phyloP scores from a whole-genome alignment of 2,888 invertebrate genomes.

The Thecophora atra region DNA sequence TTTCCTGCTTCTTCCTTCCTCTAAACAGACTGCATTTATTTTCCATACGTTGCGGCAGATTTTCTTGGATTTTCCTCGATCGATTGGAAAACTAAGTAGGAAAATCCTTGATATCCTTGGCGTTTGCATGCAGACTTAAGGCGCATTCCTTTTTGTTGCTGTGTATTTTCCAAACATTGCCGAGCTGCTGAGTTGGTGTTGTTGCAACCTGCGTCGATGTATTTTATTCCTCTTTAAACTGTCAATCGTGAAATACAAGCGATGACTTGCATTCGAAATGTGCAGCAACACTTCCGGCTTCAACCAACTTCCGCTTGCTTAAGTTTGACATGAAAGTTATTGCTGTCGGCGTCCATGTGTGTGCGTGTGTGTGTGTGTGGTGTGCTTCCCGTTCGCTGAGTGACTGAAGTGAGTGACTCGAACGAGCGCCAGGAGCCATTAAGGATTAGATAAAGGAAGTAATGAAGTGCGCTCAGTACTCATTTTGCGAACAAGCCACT shows the following conservation, averaged over 20 bases:
- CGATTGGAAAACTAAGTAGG: constrained; percentile 4
- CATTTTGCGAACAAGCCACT: neutral
- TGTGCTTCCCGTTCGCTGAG: neutral
- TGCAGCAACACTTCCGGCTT: constrained; percentile 20
- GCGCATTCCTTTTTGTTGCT: neutral
- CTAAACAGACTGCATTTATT: neutral
- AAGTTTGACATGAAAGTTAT: constrained; percentile 5
- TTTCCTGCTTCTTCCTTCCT: too few relatives aligned
- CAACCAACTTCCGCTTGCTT: constrained; percentile 13
- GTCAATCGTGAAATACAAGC: constrained; percentile 21
- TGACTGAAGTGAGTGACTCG: neutral
- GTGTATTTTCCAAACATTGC: neutral
- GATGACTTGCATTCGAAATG: constrained; percentile 23
- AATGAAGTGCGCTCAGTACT: neutral
- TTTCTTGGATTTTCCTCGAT: neutral
- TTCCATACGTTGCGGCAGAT: neutral
- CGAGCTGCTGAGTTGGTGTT: too few relatives aligned
- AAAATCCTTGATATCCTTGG: constrained; percentile 1
- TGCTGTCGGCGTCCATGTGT: neutral
- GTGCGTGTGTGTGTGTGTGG: neutral
- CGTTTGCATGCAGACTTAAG: neutral
- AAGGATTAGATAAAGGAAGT: neutral
- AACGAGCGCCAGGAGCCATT: neutral
- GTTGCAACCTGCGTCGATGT: neutral
- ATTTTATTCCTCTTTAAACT: neutral